Percentiles rank a stretch among this genome's conserved stretches.
Conservation (phyloP, 2,113 vertebrate species). For the Zosterops pallidus region DNA sequence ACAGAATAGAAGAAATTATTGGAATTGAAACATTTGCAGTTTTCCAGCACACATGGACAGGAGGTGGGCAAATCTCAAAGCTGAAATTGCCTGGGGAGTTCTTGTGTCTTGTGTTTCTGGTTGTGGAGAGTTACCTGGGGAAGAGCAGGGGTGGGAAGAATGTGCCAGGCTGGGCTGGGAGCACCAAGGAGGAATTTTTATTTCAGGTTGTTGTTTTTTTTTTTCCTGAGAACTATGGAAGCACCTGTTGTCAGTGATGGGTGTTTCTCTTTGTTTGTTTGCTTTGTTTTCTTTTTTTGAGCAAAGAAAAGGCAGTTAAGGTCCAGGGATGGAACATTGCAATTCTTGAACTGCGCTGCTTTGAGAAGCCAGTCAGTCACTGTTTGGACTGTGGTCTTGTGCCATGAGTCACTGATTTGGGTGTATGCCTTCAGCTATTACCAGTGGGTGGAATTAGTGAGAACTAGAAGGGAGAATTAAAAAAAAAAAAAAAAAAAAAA, state of each 20-base stretch:
- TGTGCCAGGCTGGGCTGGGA: not conserved
- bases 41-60: not conserved
- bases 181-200: not conserved
- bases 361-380: conserved; percentile 27
- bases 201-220: too few species aligned
- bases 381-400: conserved; percentile 69
- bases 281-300: not conserved
- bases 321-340: not conserved
- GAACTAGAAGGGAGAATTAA: conserved; percentile 35
- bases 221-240: not conserved
- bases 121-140: not conserved
- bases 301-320: not conserved
- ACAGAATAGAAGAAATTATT: not conserved
- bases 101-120: not conserved
- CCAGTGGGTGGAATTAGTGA: conserved; percentile 43
- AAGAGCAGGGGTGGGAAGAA: not conserved
- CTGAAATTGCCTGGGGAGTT: not conserved
- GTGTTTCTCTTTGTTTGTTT: not conserved
- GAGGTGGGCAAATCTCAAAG: not conserved
- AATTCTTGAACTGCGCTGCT: not conserved
- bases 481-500: not conserved
- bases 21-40: not conserved
- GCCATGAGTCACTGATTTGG: conserved; percentile 71
- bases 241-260: not conserved
- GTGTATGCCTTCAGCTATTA: conserved; percentile 58